Base-by-base conservation (phyloP, 2,888 invertebrate genomes). In the Epinotia bilunana region DNA sequence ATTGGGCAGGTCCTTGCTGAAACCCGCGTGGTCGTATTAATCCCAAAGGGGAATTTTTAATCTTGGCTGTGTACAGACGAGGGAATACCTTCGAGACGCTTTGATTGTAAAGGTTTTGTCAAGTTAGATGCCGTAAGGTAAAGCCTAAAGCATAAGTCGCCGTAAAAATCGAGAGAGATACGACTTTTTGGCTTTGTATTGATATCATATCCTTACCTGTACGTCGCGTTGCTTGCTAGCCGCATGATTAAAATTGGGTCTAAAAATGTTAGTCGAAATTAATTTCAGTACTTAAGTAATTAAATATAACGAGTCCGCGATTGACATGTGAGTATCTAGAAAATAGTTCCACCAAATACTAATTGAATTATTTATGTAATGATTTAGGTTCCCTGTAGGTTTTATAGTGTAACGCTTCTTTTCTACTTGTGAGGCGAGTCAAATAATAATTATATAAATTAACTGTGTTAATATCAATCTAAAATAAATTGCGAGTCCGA, bases 31-130 rank as follows among this genome's bases (percentile, higher is more conserved):
- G 9, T 12, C 6, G 33, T 12, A 43, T 57, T 57, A 9, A 57
- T 57, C 20, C n/a, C 20, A 57, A 23, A 43, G 55, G 55, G 57
- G 39, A 68, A 43, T 68, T 68, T 68, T 68, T 57, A 65, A 68
- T 57, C 57, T 57, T 43, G 57, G 20, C 55, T 20, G 39, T 6
- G 16, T 4, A 2, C 28, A 61, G 2, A 16, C 28, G 33, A 57
- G 16, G 39, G 55, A 20, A 20, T 6, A 63, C 57, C 55, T 67
- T 57, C n/a, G 13, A 33, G 61, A 16, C 33, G 20, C 57, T 68
- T 68, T 57, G 68, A 68, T 57, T 57, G 9, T 57, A 55, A 55
- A 55, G 39, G 67, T 57, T 57, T 39, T 16, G 57, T 33, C 67
- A 57, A n/a, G 5, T 62, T 13, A 3, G 18, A 57, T 18, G 57